Conservation (phyloP, 2,797 vertebrate genomes). For the Hydrolagus colliei region DNA sequence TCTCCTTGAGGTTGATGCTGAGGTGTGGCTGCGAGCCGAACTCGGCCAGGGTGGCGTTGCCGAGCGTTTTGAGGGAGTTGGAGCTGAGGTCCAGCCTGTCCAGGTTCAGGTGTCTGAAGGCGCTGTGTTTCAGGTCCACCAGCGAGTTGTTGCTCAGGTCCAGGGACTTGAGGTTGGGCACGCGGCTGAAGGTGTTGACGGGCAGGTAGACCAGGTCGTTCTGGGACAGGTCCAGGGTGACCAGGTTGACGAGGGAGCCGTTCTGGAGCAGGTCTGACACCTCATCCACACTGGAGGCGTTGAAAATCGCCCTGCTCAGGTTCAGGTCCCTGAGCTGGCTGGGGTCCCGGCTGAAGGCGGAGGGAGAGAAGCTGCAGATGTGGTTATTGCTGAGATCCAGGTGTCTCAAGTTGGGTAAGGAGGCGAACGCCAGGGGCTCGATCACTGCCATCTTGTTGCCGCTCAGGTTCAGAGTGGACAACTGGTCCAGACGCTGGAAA, state of each 20-base stretch:
- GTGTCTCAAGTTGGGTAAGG: slow-evolving; percentile 66
- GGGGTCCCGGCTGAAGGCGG: slow-evolving; percentile 55
- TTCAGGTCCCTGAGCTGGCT: slow-evolving; percentile 63
- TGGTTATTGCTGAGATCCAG: slow-evolving; percentile 82
- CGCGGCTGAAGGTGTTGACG: slow-evolving; percentile 46
- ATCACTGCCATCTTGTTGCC: slow-evolving; percentile 65
- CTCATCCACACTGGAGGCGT: slow-evolving; percentile 37
- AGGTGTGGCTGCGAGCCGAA: slow-evolving; percentile 54
- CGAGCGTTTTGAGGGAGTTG: slow-evolving; percentile 65
- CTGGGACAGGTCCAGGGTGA: slow-evolving; percentile 55
- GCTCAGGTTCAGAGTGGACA: slow-evolving; percentile 71
- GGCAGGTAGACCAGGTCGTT: slow-evolving; percentile 69
- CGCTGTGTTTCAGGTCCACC: slow-evolving; percentile 57
- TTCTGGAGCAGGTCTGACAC: slow-evolving; percentile 42
- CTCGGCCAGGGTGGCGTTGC: slow-evolving; percentile 54
- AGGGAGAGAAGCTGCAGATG: slow-evolving; percentile 55
- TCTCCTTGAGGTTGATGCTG: slow-evolving; percentile 57
- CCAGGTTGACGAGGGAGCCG: slow-evolving; percentile 56
- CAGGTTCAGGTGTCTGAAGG: slow-evolving; percentile 59
- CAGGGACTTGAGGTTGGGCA: slow-evolving; percentile 60
- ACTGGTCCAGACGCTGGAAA: slow-evolving; percentile 62
- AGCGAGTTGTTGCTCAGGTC: slow-evolving; percentile 79
- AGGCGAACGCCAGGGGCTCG: slow-evolving; percentile 58
- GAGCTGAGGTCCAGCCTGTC: slow-evolving; percentile 71
- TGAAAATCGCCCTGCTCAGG: slow-evolving; percentile 57